These are phyloP conservation scores for Cyanistes caeruleus DNA, from an alignment of 2,113 vertebrate genomes.

Conservation along the genomic window DNA sequence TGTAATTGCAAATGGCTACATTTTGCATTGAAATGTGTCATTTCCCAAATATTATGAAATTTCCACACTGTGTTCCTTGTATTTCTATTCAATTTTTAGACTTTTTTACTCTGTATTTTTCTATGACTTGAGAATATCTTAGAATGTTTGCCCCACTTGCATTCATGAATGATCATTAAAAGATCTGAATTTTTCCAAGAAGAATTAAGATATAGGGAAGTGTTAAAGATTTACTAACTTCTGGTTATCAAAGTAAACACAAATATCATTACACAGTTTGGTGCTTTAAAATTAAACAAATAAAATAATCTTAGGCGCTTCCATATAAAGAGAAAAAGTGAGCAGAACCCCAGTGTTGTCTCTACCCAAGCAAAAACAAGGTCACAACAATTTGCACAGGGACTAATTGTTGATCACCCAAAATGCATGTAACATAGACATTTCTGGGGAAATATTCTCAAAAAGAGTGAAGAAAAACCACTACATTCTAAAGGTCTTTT, in stretches of 20 bases:
- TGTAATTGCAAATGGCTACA: background rate
- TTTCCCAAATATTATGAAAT: background rate
- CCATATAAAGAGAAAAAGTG: background rate
- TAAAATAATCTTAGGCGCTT: background rate
- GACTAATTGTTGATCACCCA: background rate
- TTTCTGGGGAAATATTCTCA: background rate
- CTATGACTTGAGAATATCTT: background rate
- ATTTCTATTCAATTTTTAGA: background rate
- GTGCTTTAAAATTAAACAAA: background rate
- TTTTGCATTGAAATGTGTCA: background rate
- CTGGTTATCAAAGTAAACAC: background rate
- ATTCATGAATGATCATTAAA: background rate
- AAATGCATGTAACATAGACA: background rate
- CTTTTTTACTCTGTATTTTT: background rate
- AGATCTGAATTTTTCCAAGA: background rate
- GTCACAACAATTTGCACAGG: rapidly evolving
- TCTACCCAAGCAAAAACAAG: background rate
- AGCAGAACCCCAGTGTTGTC: background rate
- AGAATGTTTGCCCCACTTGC: background rate
- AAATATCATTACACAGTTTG: background rate
- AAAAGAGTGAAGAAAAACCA: background rate
- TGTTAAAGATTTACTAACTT: background rate
- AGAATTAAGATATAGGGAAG: background rate
- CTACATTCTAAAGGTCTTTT: background rate
- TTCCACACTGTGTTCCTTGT: background rate